These are phyloP conservation scores for Zaprionus camerounensis DNA, from an alignment of 1,140 invertebrate genomes.

Conservation along the genomic window DNA sequence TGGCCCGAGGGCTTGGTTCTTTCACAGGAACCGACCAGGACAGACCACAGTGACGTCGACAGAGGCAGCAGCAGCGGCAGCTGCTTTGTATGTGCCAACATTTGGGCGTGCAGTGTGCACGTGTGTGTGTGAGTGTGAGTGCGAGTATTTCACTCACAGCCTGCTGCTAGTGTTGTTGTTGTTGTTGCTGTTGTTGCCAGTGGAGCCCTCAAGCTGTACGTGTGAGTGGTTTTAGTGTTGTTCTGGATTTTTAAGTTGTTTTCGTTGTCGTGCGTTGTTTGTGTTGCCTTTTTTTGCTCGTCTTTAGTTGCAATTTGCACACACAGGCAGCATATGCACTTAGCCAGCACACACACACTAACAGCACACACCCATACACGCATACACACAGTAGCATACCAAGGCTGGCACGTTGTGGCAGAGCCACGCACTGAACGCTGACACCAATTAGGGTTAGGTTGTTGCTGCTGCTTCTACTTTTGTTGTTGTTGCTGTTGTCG, in stretches of 20 bases:
- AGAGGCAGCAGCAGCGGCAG: constrained; percentile 28
- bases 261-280: constrained; percentile 76
- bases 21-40: constrained; percentile 31
- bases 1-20: constrained; percentile 36
- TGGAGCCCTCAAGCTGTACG: constrained; percentile 65
- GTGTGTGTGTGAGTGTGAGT: constrained; percentile 4
- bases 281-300: constrained; percentile 57
- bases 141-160: constrained; percentile 26
- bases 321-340: constrained; percentile 49
- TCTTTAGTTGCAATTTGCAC: constrained; percentile 75
- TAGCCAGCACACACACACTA: constrained; percentile 42
- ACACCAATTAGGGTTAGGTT: constrained; percentile 74
- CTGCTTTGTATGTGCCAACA: constrained; percentile 76
- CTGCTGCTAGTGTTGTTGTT: constrained; percentile 34
- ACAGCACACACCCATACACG: constrained; percentile 15
- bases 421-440: constrained; percentile 61
- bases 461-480: not conserved
- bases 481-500: constrained; percentile 25
- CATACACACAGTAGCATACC: constrained; percentile 5
- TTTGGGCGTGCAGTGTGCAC: constrained; percentile 48
- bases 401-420: constrained; percentile 12
- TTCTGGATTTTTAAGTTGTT: constrained; percentile 83
- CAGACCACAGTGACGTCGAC: constrained; percentile 12
- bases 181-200: constrained; percentile 46
- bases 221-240: constrained; percentile 81